Conservation (phyloP, 2,113 vertebrate genomes). For the Hyaena hyaena region DNA sequence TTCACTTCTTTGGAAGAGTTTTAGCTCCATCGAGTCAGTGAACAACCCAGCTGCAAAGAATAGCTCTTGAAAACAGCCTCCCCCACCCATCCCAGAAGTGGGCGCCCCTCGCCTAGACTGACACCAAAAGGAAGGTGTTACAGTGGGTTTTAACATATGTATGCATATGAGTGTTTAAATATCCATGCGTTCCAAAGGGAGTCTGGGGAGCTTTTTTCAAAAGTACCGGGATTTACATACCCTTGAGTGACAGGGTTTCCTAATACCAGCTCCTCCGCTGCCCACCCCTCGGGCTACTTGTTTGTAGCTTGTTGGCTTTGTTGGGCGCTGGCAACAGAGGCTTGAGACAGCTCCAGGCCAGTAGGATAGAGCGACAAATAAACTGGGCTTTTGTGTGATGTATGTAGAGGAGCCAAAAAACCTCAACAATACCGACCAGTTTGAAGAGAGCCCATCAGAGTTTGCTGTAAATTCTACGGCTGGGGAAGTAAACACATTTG, state of each 20-base stretch:
- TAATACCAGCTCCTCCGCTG: not conserved
- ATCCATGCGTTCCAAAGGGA: not conserved
- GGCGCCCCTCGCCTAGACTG: not conserved
- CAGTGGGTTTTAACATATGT: not conserved
- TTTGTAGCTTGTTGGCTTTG: not conserved
- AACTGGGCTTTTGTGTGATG: not conserved
- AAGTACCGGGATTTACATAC: not conserved
- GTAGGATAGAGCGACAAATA: not conserved
- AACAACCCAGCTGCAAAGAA: not conserved
- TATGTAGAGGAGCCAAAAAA: not conserved
- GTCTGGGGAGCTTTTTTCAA: not conserved
- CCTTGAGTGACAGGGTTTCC: not conserved
- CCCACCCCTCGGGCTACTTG: not conserved
- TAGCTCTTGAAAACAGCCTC: not conserved
- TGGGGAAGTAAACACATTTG: not conserved
- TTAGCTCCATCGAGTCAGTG: not conserved
- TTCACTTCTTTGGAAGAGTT: conserved; percentile 34
- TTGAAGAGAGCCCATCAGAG: not conserved
- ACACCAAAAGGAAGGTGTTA: not conserved
- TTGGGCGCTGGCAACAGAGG: fast-evolving
- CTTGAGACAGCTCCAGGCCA: not conserved
- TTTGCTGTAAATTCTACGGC: not conserved
- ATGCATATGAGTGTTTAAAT: not conserved
- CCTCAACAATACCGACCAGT: not conserved
- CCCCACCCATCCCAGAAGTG: not conserved